Evolutionary conservation across 2,113 vertebrate species (phyloP), one percentile per base, ranked within the genome.

Genomic region (Austrofundulus limnaeus): DNA sequence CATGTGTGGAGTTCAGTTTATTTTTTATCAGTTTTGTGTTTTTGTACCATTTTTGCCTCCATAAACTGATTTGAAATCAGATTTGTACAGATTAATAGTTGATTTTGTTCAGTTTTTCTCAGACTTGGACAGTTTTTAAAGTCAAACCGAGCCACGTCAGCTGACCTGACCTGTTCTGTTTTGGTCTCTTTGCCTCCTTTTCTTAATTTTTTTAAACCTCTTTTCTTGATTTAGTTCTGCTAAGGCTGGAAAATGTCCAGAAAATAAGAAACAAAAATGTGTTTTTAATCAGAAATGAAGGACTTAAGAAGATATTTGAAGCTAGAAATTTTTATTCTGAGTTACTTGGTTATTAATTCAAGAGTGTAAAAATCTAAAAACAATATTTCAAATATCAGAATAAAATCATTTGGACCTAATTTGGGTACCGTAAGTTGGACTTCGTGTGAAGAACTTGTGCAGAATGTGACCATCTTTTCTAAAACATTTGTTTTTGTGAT

Each of bases 131-230:
- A 65, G 49, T 74, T 58, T 84, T 75, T 62, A 53, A 65, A 61
- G 34, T 85, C 84, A 34, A 82, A 83, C 71, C 43, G 87, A 89
- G 86, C 86, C 82, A 87, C 78, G 77, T 84, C 72, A 79, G 78
- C 79, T 85, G 82, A 88, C 84, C 87, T 86, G 81, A 85, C 54
- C 72, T 76, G 72, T 75, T 65, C 41, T 51, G 53, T 61, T 58
- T 17, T 55, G 47, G 51, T 72, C 28, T 7, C 28, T 7, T 7
- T 3, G 28, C 43, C 65, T 23, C 79, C 24, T 5, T 63, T 54
- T 55, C 39, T 46, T 63, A 1, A 2, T 56, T 46, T 31, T 25
- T 19, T 21, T n/a, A n/a, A 25, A 58, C 11, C 53, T 69, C 31
- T 31, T 23, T 68, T 25, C 50, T 20, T 45, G 56, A 78, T 51